A percentile compares a stretch with the other conserved stretches of the same genome.
phyloP scores from a whole-genome alignment of 2,113 vertebrate genomes.

The Pterocles orientalis region DNA sequence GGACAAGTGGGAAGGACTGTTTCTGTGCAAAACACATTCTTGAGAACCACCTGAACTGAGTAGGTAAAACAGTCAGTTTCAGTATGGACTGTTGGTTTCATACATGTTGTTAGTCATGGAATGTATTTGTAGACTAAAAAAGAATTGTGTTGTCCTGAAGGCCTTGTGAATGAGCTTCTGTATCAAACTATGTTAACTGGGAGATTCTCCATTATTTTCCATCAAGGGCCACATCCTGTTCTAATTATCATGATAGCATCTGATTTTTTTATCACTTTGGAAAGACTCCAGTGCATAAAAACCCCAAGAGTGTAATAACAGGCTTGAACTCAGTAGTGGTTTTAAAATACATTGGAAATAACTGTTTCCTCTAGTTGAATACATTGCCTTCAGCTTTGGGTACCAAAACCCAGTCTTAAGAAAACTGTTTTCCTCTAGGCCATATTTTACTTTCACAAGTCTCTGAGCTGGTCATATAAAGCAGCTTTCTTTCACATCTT shows the following conservation, averaged over 20 bases:
- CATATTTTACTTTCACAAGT: not conserved
- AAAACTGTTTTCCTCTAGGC: not conserved
- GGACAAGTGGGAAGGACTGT: not conserved
- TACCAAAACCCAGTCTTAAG: not conserved
- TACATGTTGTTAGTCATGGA: not conserved
- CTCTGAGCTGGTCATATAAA: not conserved
- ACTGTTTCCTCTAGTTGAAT: not conserved
- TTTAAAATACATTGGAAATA: not conserved
- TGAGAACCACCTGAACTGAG: not conserved
- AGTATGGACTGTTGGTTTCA: fast-evolving
- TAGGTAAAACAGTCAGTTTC: not conserved
- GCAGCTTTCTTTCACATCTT: not conserved
- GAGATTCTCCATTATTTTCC: not conserved
- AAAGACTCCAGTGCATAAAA: not conserved
- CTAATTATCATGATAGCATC: not conserved
- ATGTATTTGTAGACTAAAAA: not conserved
- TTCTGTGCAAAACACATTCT: not conserved
- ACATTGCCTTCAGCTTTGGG: not conserved
- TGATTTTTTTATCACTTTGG: conserved; percentile 20
- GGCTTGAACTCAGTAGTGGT: not conserved
- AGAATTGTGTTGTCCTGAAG: not conserved
- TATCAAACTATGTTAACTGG: not conserved
- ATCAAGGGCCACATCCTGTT: not conserved
- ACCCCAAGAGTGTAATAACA: not conserved
- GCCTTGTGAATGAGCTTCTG: not conserved